phyloP scores from a whole-genome alignment of 2,113 vertebrate genomes.

The Sinocyclocheilus anophthalmus region DNA sequence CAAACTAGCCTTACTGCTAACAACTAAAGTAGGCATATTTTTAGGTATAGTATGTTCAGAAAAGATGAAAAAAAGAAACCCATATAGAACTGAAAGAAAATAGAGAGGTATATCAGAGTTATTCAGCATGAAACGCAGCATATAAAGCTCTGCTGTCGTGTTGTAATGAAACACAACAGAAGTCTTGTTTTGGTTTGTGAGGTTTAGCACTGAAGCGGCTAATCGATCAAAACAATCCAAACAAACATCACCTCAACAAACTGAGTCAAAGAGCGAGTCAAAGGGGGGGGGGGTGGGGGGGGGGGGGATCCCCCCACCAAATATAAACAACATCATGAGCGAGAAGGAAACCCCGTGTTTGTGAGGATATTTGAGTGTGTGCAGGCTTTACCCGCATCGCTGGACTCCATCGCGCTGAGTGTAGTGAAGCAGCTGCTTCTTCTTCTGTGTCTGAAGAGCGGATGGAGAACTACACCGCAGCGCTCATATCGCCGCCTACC shows the following conservation, averaged over 20 bases:
- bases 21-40: no score
- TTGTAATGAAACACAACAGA: background rate
- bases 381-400: conserved; percentile 5
- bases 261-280: background rate
- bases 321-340: background rate
- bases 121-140: no score
- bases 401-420: conserved; percentile 11
- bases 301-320: no score
- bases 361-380: background rate
- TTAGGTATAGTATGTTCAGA: no score
- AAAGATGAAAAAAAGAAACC: no score
- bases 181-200: background rate
- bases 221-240: background rate
- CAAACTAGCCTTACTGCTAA: no score
- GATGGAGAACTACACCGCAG: background rate
- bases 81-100: no score
- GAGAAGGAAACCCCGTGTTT: background rate
- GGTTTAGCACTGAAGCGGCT: background rate
- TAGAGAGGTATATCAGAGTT: no score
- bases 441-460: background rate
- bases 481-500: background rate
- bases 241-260: background rate
- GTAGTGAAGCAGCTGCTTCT: background rate
- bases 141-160: background rate
- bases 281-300: no score